Evolutionary conservation across 2,113 vertebrate species (phyloP).

Genomic region (Notiomystis cincta): DNA sequence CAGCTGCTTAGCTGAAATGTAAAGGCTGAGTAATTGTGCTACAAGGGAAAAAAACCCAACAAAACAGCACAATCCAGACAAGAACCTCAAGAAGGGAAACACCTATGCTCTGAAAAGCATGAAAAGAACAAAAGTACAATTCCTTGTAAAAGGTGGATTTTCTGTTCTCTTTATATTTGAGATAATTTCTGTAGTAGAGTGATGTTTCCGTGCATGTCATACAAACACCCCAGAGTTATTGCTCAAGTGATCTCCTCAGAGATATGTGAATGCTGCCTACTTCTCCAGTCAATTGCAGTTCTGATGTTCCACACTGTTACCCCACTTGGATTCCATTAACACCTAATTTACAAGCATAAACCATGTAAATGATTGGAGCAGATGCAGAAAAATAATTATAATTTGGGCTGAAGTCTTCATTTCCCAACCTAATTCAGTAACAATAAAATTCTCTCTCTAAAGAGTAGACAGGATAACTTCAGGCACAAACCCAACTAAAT

Average conservation of each 20-base stretch:
- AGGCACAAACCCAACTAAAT: not conserved
- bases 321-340: conserved; percentile 70
- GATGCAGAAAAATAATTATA: conserved; percentile 68
- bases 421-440: conserved; percentile 41
- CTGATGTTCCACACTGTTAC: conserved; percentile 65
- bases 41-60: not conserved
- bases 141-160: not conserved
- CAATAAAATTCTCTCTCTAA: conserved; percentile 41
- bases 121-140: not conserved
- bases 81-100: not conserved
- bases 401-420: conserved; percentile 66
- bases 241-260: conserved; percentile 27
- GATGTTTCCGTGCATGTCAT: not conserved
- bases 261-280: conserved; percentile 10
- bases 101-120: not conserved
- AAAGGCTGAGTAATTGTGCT: not conserved
- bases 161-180: not conserved
- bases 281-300: conserved; percentile 53
- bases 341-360: conserved; percentile 69
- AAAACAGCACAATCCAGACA: not conserved
- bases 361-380: conserved; percentile 63
- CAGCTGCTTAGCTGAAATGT: not conserved
- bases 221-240: not conserved
- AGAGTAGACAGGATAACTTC: not conserved
- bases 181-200: not conserved